Conservation (phyloP, 2,888 invertebrate species). For the Ceratothoa steindachneri region DNA sequence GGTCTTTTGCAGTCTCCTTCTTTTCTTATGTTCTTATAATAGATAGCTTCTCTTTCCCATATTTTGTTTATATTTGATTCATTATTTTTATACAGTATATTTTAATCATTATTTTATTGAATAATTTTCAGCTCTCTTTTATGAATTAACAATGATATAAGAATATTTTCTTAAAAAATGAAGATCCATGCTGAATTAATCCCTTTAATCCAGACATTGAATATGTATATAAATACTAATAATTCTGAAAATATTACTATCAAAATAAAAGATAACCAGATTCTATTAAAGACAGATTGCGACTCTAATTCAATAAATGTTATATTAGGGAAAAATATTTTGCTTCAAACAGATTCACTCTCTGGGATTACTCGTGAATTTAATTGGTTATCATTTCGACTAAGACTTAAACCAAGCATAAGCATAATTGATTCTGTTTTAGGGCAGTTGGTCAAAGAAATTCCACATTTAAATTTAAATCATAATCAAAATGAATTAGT, state of each 20-base stretch:
- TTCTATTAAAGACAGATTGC: neutral
- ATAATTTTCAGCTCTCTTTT: too few species aligned
- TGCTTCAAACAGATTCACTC: neutral
- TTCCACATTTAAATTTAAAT: neutral
- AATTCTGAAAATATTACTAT: neutral
- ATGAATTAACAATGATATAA: too few species aligned
- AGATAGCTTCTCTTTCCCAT: too few species aligned
- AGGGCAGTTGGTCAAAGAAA: neutral
- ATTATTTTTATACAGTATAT: too few species aligned
- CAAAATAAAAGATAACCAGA: neutral
- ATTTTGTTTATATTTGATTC: too few species aligned
- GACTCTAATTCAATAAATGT: neutral
- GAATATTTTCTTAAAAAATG: too few species aligned
- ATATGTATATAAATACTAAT: neutral
- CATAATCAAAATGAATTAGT: neutral
- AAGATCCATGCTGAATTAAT: neutral
- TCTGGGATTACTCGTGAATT: neutral
- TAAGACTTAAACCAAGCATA: neutral
- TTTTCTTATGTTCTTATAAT: too few species aligned
- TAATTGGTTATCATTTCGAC: neutral
- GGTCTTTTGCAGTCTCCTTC: too few species aligned
- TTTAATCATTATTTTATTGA: too few species aligned
- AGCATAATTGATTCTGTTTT: neutral
- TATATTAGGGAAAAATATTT: neutral
- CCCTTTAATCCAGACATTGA: neutral